Conservation (phyloP, 1,140 invertebrate genomes). For the Platyscapa corneri region DNA sequence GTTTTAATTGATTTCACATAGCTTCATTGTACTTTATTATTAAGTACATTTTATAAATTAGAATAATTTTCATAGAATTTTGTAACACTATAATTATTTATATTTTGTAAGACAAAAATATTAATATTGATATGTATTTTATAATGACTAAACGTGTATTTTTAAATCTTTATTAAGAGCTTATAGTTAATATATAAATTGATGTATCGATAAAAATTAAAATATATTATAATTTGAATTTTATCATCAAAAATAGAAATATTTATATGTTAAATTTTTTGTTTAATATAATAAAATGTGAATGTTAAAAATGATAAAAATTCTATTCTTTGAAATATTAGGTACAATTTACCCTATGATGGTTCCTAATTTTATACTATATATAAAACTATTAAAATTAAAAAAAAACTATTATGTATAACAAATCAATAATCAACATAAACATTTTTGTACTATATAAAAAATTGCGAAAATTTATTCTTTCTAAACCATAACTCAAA, state of each 20-base stretch:
- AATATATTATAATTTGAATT: not conserved
- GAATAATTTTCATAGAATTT: not conserved
- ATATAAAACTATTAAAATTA: not conserved
- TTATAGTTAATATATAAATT: not conserved
- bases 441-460: not conserved
- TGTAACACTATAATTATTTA: conserved; percentile 11
- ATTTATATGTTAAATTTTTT: conserved; percentile 13
- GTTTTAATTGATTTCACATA: conserved; percentile 12
- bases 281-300: conserved; percentile 40
- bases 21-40: conserved; percentile 30
- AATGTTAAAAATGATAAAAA: not conserved
- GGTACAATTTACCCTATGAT: not conserved
- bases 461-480: not conserved
- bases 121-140: conserved; percentile 18
- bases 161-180: not conserved
- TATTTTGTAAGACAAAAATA: conserved; percentile 13
- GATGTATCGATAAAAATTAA: conserved; percentile 1
- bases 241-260: not conserved
- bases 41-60: conserved; percentile 1
- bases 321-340: not conserved
- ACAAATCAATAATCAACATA: not conserved
- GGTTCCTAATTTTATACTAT: not conserved
- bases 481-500: not conserved
- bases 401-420: not conserved
- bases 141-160: conserved; percentile 1